phyloP scores from a whole-genome alignment of 2,113 vertebrate species.

The Prunella fulvescens region DNA sequence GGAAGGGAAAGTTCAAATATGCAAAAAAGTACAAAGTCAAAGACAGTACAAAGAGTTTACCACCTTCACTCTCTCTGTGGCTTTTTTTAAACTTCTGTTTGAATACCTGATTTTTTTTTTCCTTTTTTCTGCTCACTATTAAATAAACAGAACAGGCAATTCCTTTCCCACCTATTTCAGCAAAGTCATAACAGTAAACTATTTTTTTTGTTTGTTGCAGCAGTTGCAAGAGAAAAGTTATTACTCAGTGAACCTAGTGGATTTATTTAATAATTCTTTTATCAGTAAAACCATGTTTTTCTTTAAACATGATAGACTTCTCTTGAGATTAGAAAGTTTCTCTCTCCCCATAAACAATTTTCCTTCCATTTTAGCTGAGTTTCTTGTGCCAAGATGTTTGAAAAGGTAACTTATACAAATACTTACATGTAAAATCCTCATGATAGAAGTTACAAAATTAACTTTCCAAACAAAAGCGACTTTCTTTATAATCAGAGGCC shows the following conservation, averaged over 20 bases:
- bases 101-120: background rate
- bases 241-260: background rate
- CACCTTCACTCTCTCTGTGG: background rate
- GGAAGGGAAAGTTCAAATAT: slow-evolving; percentile 46
- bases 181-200: background rate
- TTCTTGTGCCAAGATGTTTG: background rate
- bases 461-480: background rate
- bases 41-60: slow-evolving; percentile 26
- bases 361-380: background rate
- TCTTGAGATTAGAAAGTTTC: background rate
- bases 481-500: background rate
- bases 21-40: slow-evolving; percentile 51
- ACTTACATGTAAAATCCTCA: background rate
- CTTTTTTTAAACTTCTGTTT: background rate
- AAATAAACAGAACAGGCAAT: background rate
- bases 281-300: background rate
- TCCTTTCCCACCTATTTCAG: background rate
- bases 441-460: background rate
- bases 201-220: background rate
- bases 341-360: background rate
- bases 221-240: background rate
- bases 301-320: background rate
- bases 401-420: background rate
- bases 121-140: background rate
- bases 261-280: background rate